Conservation (phyloP, 2,113 vertebrate species). For the Antennarius striatus region DNA sequence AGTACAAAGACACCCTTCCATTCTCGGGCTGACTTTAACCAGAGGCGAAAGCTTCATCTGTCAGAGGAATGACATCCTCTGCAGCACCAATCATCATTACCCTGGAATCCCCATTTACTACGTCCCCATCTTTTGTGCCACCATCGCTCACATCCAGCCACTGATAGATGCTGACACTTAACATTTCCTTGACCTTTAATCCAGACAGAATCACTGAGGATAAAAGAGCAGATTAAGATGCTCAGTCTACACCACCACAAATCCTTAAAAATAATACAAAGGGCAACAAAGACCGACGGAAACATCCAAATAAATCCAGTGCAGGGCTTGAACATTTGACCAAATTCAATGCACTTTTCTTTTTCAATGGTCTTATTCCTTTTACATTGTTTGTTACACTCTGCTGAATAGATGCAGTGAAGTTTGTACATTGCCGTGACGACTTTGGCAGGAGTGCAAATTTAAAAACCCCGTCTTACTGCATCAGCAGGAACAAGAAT, state of each 20-base stretch:
- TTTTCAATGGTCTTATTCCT: neutral
- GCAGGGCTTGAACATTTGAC: neutral
- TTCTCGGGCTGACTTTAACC: neutral
- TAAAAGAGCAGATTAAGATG: neutral
- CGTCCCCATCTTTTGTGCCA: neutral
- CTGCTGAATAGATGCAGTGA: neutral
- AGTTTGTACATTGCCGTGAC: neutral
- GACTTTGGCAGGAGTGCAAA: neutral
- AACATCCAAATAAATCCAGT: neutral
- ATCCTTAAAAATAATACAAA: neutral
- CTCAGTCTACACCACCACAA: neutral
- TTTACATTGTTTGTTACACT: neutral
- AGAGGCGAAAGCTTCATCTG: neutral
- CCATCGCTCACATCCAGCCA: neutral
- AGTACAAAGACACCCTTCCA: neutral
- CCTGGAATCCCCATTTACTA: neutral
- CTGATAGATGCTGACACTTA: neutral
- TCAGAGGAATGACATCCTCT: neutral
- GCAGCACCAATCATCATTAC: neutral
- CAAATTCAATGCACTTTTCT: neutral
- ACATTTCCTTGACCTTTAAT: neutral
- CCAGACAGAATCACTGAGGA: neutral
- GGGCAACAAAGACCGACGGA: neutral
- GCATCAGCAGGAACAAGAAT: slow-evolving; percentile 25
- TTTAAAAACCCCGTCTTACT: slow-evolving; percentile 14